A percentile compares a stretch with the other conserved stretches of the same genome.
Evolutionary conservation across 2,888 invertebrate genomes (phyloP).

Genomic region (Tipula lateralis): DNA sequence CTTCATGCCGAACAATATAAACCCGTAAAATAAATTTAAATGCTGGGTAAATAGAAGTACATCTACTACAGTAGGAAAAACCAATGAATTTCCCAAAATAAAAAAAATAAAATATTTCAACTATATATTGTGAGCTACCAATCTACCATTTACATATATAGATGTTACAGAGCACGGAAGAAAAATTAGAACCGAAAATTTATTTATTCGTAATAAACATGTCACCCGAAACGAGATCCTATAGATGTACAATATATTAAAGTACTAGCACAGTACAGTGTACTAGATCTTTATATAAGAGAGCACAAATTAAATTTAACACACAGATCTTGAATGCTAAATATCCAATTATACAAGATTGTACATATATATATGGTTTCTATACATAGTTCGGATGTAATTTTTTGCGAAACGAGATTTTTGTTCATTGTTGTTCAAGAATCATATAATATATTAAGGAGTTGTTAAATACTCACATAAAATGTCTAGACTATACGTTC

Average conservation of each 20-base stretch:
- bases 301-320: not conserved
- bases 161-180: not conserved
- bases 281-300: not conserved
- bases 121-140: too few species aligned
- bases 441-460: not conserved
- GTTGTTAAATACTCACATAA: not conserved
- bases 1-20: not conserved
- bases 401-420: not conserved
- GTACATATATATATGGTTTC: not conserved
- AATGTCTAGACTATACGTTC: not conserved
- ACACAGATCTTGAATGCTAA: not conserved
- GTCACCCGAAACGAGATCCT: not conserved
- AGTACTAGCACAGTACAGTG: not conserved
- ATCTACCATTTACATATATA: not conserved
- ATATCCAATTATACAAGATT: not conserved
- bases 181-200: not conserved
- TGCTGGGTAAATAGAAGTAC: not conserved
- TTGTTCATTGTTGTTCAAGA: not conserved
- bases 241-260: not conserved
- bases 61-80: not conserved
- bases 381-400: not conserved
- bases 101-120: too few species aligned
- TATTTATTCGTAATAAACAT: conserved; percentile 15
- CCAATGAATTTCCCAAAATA: not conserved
- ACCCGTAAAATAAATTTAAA: not conserved